Conservation (phyloP, 2,113 vertebrate species). For the Bos taurus region DNA sequence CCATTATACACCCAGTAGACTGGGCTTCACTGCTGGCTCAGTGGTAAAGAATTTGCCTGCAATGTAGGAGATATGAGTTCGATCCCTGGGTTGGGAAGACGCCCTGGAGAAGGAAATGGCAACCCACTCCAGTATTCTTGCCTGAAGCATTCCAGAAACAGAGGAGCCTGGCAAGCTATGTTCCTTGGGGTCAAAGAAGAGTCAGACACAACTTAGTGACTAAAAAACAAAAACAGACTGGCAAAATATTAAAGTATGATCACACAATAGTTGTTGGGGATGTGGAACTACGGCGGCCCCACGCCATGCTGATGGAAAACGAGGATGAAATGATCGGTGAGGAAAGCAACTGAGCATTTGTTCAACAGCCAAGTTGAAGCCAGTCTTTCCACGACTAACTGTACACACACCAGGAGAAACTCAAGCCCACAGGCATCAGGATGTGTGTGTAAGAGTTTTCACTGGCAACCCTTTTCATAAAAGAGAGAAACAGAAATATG, state of each 20-base stretch:
- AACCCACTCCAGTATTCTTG: not conserved
- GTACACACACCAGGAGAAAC: not conserved
- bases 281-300: not conserved
- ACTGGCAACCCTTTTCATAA: not conserved
- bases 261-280: not conserved
- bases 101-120: not conserved
- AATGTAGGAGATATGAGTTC: not conserved
- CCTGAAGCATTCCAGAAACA: not conserved
- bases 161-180: not conserved
- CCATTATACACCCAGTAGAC: not conserved
- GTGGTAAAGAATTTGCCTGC: not conserved
- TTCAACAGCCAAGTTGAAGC: not conserved
- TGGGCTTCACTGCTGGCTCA: not conserved
- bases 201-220: not conserved
- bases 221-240: not conserved
- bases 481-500: not conserved
- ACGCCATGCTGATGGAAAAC: not conserved
- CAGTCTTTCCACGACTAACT: not conserved
- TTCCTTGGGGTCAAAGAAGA: not conserved
- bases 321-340: not conserved
- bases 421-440: not conserved
- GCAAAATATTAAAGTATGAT: not conserved
- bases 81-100: not conserved
- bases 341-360: not conserved
- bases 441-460: not conserved